phyloP scores from a whole-genome alignment of 2,113 vertebrate genomes.

The Stigmatopora argus region DNA sequence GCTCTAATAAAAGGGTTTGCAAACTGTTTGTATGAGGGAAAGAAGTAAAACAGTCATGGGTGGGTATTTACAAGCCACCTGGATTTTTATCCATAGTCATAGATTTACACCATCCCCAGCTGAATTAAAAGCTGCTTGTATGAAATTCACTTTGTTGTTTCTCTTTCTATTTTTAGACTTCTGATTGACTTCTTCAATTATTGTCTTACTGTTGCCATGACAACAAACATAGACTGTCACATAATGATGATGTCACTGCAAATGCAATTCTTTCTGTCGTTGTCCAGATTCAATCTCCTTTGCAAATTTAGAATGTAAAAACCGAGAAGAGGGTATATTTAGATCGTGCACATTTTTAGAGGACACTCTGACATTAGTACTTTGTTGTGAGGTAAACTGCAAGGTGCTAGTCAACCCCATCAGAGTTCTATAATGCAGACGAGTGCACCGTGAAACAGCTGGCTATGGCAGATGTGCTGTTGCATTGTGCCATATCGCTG shows the following conservation, averaged over 20 bases:
- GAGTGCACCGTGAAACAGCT: conserved; percentile 54
- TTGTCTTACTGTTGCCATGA: neutral
- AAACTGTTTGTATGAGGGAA: conserved; percentile 7
- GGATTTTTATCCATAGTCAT: conserved; percentile 59
- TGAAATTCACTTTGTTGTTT: neutral
- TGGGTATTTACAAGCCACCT: conserved; percentile 53
- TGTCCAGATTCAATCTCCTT: neutral
- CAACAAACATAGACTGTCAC: neutral
- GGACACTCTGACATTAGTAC: conserved; percentile 23
- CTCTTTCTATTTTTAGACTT: neutral
- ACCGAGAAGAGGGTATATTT: neutral
- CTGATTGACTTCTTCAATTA: neutral
- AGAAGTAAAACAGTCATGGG: conserved; percentile 54
- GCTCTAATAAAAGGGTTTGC: neutral
- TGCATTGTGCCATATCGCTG: conserved; percentile 60
- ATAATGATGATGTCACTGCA: neutral
- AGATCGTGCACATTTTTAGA: conserved; percentile 18
- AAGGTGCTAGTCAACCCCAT: conserved; percentile 30
- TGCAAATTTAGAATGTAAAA: neutral
- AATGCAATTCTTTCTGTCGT: neutral
- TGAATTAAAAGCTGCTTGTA: neutral
- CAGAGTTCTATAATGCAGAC: conserved; percentile 58
- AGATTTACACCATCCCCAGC: conserved; percentile 3
- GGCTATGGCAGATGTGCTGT: conserved; percentile 53
- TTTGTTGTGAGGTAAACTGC: conserved; percentile 30